Evolutionary conservation across 1,140 invertebrate species (phyloP).

Genomic region (Theocolax elegans): DNA sequence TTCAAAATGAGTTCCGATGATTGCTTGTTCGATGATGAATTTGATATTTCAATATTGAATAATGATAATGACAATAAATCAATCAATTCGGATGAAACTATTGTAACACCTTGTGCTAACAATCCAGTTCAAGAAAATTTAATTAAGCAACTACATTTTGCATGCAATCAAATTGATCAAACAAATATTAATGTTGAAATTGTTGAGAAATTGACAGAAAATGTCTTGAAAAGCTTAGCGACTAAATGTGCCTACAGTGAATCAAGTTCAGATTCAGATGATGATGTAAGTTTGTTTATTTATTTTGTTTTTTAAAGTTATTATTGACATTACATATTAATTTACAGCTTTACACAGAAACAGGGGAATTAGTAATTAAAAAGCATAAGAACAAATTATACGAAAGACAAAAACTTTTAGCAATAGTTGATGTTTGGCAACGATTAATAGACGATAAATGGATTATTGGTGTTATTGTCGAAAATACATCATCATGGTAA

Average conservation of each 20-base stretch:
- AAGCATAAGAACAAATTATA: conserved; percentile 33
- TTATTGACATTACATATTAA: conserved; percentile 26
- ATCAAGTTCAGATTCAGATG: conserved; percentile 48
- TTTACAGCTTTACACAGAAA: conserved; percentile 50
- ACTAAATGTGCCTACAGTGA: conserved; percentile 39
- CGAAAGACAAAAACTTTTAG: conserved; percentile 25
- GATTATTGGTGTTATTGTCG: conserved; percentile 54
- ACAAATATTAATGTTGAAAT: conserved; percentile 46
- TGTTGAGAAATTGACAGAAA: conserved; percentile 37
- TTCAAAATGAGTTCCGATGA: too few species aligned
- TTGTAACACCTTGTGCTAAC: conserved; percentile 43
- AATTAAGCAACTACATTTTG: conserved; percentile 45
- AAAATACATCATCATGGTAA: conserved; percentile 54
- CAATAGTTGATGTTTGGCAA: conserved; percentile 50
- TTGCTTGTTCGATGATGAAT: conserved; percentile 9
- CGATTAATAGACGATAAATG: conserved; percentile 55
- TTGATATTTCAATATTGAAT: conserved; percentile 30
- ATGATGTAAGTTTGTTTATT: conserved; percentile 48
- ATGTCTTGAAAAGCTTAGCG: conserved; percentile 46
- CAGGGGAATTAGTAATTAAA: conserved; percentile 49
- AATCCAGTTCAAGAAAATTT: conserved; percentile 58
- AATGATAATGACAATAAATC: not conserved
- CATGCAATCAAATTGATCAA: conserved; percentile 46
- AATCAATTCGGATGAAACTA: conserved; percentile 9
- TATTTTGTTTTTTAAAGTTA: conserved; percentile 15